Evolutionary conservation across 2,113 vertebrate species (phyloP).

Genomic region (Vidua macroura): DNA sequence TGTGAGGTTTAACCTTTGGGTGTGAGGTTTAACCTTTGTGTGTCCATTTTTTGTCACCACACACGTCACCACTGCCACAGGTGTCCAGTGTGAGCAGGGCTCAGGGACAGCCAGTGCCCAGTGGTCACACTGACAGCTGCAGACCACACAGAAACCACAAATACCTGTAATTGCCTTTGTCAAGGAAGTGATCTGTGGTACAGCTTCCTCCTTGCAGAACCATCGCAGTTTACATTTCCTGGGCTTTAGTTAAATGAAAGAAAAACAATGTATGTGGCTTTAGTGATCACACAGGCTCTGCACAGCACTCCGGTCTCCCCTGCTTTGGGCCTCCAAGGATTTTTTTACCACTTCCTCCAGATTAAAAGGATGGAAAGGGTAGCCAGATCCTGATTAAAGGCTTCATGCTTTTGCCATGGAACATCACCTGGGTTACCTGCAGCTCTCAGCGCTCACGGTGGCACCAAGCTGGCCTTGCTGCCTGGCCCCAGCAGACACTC

Average conservation of each 20-base stretch:
- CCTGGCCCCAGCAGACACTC: background rate
- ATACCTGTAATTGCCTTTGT: background rate
- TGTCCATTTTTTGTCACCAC: background rate
- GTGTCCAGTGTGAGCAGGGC: background rate
- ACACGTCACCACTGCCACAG: accelerated
- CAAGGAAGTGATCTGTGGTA: background rate
- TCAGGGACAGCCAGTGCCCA: background rate
- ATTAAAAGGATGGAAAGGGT: background rate
- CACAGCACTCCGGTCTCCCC: accelerated
- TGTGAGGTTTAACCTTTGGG: background rate
- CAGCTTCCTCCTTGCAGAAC: background rate
- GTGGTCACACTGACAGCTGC: background rate
- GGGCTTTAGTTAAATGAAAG: background rate
- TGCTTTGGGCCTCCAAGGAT: background rate
- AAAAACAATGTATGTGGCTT: background rate
- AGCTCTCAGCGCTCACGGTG: accelerated
- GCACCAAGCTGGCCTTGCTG: background rate
- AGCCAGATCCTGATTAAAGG: background rate
- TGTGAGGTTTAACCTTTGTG: background rate
- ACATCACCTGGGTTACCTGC: background rate
- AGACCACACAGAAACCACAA: background rate
- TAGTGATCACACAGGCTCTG: background rate
- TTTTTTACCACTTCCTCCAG: background rate
- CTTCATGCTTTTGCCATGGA: background rate
- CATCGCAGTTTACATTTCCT: background rate